Evolutionary conservation across 2,797 vertebrate species (phyloP), one percentile per base, ranked within the genome.

Genomic region (Myripristis murdjan): DNA sequence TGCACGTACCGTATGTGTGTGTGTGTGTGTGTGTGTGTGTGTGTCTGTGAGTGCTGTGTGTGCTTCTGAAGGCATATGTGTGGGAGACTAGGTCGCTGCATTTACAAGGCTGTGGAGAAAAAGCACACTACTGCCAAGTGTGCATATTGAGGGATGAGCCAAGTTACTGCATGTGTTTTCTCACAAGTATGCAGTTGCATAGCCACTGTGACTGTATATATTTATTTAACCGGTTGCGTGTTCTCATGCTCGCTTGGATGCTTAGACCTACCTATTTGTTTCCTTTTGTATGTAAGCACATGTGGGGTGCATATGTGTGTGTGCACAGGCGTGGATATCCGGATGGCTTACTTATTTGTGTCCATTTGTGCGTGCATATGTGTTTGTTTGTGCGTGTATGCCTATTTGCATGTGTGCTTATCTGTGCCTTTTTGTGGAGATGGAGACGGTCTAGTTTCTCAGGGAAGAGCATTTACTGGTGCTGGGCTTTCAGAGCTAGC

Each of bases 151-250:
- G 75, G 77, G 81, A 87, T 80, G 81, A 79, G 73, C 77, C 85
- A 75, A 77, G 89, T 86, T 82, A 58, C 74, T 65, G 67, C 82
- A 68, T 75, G 65, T 80, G 81, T 87, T 66, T 72, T 83, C 69
- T 86, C 74, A 77, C 70, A 75, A 73, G 68, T 43, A 75, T 37
- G 28, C 64, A 85, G 89, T 89, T 85, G 73, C 85, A 83, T 85
- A 77, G 76, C 64, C 72, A 69, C 64, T 72, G 56, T 72, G 43
- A 23, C 52, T 43, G 58, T 20, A 28, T 37, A 48, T 66, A 65
- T 79, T 57, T 79, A 74, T 35, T 8, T 70, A 48, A 66, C 48
- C 59, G 20, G 16, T 64, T 79, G 67, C 74, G 57, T 60, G 46
- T 70, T 73, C 75, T 46, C 39, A 18, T 56, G 70, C 70, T 74